These are phyloP conservation scores for Phengaris alcon DNA, from an alignment of 2,888 invertebrate species.

Conservation along the genomic window DNA sequence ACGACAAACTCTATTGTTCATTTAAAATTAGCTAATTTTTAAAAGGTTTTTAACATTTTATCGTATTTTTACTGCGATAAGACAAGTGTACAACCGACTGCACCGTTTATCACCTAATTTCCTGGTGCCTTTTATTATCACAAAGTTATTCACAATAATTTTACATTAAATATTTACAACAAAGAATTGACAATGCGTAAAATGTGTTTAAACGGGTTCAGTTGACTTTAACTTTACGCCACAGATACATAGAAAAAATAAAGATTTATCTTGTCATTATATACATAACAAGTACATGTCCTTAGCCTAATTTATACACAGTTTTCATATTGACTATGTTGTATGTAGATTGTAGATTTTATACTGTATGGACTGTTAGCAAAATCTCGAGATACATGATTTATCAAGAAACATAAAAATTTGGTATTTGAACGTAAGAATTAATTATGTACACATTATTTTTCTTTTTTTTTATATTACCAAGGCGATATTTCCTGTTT, in stretches of 20 bases:
- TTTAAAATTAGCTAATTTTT: neutral
- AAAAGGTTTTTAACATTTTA: neutral
- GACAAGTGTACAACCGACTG: neutral
- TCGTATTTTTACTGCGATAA: neutral
- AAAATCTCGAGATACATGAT: conserved; percentile 18
- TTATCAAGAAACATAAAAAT: conserved; percentile 17
- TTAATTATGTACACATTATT: no score
- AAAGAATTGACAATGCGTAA: conserved; percentile 71
- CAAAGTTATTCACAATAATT: conserved; percentile 37
- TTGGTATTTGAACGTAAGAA: neutral
- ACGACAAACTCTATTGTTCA: neutral
- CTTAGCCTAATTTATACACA: conserved; percentile 53
- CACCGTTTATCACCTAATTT: conserved; percentile 4
- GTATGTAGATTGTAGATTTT: conserved; percentile 24
- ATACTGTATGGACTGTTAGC: conserved; percentile 25
- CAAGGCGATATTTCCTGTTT: no score
- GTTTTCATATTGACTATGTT: conserved; percentile 43
- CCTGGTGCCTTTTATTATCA: conserved; percentile 23
- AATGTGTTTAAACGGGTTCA: conserved; percentile 63
- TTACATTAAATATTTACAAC: conserved; percentile 46
- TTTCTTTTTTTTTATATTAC: no score
- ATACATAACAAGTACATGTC: conserved; percentile 64
- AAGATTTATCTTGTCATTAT: conserved; percentile 55
- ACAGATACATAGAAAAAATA: conserved; percentile 71
- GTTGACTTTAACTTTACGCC: conserved; percentile 49